phyloP scores from a whole-genome alignment of 2,888 invertebrate genomes.

The Aquatica leii region DNA sequence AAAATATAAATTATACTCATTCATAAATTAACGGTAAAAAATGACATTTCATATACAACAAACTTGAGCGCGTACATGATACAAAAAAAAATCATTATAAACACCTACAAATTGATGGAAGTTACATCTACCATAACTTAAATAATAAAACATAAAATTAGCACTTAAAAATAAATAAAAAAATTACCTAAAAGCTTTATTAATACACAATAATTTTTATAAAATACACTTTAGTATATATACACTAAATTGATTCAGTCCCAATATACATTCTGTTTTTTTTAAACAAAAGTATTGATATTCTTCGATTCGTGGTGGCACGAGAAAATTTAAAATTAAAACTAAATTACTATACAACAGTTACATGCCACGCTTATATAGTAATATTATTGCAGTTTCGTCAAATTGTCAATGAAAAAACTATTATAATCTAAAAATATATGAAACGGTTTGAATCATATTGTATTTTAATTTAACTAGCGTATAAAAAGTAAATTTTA shows the following conservation, averaged over 20 bases:
- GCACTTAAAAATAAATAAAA: constrained; percentile 20
- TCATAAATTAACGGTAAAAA: constrained; percentile 10
- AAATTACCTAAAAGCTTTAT: constrained; percentile 20
- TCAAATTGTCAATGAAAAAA: constrained; percentile 7
- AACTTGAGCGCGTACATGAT: not conserved
- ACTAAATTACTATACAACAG: constrained; percentile 17
- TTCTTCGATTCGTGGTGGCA: constrained; percentile 6
- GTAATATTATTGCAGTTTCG: constrained; percentile 25
- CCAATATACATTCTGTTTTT: constrained; percentile 11
- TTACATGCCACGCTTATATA: constrained; percentile 10
- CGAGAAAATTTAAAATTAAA: constrained; percentile 18
- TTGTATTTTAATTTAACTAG: constrained; percentile 19
- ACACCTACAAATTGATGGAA: not conserved
- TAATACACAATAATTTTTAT: constrained; percentile 21
- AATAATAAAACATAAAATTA: constrained; percentile 15
- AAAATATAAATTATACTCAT: constrained; percentile 6
- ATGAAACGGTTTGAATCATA: constrained; percentile 12
- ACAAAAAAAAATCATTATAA: not conserved
- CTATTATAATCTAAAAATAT: constrained; percentile 15
- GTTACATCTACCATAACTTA: constrained; percentile 2
- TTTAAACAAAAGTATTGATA: constrained; percentile 10
- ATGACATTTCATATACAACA: constrained; percentile 7
- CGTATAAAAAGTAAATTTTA: constrained; percentile 23
- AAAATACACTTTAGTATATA: constrained; percentile 27
- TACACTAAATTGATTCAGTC: constrained; percentile 20